These are phyloP conservation scores for Xiphophorus couchianus DNA, from an alignment of 2,113 vertebrate species.

Conservation along the genomic window DNA sequence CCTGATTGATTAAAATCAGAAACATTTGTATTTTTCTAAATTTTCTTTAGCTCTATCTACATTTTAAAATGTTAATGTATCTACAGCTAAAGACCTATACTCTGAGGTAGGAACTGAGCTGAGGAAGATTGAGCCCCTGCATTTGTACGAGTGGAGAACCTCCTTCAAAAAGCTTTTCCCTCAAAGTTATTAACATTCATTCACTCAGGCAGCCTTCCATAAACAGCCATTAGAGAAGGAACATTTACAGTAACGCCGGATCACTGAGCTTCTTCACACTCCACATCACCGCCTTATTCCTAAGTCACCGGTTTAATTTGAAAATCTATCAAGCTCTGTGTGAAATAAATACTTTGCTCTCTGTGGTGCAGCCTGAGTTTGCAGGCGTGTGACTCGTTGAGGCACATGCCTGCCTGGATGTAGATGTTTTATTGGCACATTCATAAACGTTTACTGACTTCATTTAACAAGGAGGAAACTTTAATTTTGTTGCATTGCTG, in stretches of 20 bases:
- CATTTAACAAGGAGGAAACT: constrained; percentile 16
- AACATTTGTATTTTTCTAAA: not conserved
- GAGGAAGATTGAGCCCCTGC: constrained; percentile 2
- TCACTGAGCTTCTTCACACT: constrained; percentile 42
- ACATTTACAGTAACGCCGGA: constrained; percentile 23
- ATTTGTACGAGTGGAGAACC: not conserved
- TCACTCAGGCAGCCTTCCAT: constrained; percentile 44
- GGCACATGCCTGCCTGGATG: not conserved
- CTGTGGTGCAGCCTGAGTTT: not conserved
- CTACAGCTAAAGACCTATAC: not conserved
- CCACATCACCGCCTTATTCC: constrained; percentile 26
- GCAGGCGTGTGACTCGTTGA: constrained; percentile 7
- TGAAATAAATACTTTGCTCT: constrained; percentile 16
- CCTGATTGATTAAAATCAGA: too few species aligned
- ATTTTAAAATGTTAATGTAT: not conserved
- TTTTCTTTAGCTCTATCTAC: not conserved
- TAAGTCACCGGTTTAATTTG: constrained; percentile 27
- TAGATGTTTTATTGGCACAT: not conserved
- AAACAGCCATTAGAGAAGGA: constrained; percentile 60
- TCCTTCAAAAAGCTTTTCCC: constrained; percentile 28
- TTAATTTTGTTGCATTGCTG: constrained; percentile 13
- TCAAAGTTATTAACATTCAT: constrained; percentile 47
- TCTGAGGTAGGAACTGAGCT: not conserved
- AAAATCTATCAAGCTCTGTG: constrained; percentile 27
- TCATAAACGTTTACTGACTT: constrained; percentile 23